Evolutionary conservation across 1,140 invertebrate species (phyloP), one percentile per base, ranked within the genome.

Genomic region (Drosophila oshimai): DNA sequence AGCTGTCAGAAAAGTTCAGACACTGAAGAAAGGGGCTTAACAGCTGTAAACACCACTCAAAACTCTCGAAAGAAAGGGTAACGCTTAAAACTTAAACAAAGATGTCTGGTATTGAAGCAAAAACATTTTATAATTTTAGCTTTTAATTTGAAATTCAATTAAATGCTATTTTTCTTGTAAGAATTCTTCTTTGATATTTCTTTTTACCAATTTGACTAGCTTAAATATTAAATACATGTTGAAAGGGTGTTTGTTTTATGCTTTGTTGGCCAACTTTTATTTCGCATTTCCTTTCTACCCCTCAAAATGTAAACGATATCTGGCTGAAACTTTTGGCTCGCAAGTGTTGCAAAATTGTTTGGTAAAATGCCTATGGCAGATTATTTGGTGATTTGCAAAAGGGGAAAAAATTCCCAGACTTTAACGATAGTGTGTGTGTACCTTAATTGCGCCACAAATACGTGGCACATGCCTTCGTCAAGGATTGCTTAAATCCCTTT

Each of bases 401-500:
- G 10, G 37, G 13, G n/a, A n/a, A 18, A 36, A 36, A 37, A 31
- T 45, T 6, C 29, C 37, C 4, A 15, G 10, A 46, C 42, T 29
- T 31, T 26, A 29, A 13, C 6, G 6, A 10, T 20, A n/a, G 17
- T 36, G 44, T 46, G 29, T 29, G 46, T 76, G 74, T 41, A 57
- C 36, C 75, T 58, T 78, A 77, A 79, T 79, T 73, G 69, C 69
- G 69, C 62, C 62, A 58, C 69, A 79, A 78, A 78, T 73, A 69
- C 75, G 75, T 69, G 75, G 45, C 39, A 29, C 39, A 29, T 44
- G 42, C 58, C 46, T 57, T 51, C 41, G 58, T n/a, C 49, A 54
- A 60, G 47, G 58, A 51, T 64, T 68, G 64, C 58, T 45, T 29
- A 65, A 78, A 78, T 67, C 74, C 50, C 58, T 41, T 57, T 68